These are phyloP conservation scores for Apodemus agrarius DNA, from an alignment of 2,797 vertebrate genomes.

Conservation along the genomic window DNA sequence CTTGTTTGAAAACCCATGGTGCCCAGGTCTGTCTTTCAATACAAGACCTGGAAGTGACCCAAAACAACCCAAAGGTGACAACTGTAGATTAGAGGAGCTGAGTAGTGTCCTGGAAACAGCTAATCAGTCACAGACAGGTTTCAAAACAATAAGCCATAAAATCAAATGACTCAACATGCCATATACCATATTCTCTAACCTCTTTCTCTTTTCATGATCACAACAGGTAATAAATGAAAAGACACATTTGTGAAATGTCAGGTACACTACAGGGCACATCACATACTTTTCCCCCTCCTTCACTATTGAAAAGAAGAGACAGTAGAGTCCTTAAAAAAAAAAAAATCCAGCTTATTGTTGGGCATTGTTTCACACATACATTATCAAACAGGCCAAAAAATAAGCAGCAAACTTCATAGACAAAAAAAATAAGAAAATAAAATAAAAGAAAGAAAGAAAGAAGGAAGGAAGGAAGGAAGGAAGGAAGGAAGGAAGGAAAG, in stretches of 20 bases:
- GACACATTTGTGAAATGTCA: neutral
- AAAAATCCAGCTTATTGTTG: too few species aligned
- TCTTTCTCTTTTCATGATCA: too few species aligned
- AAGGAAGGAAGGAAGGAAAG: too few species aligned
- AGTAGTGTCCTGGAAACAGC: neutral
- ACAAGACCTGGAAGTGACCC: neutral
- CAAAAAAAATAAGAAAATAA: too few species aligned
- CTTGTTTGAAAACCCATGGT: neutral
- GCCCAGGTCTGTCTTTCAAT: neutral
- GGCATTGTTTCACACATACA: too few species aligned
- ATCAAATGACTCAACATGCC: neutral
- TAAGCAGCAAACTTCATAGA: too few species aligned
- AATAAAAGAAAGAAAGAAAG: too few species aligned
- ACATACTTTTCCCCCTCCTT: neutral
- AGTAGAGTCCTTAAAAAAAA: too few species aligned
- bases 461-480: too few species aligned
- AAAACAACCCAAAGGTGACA: neutral
- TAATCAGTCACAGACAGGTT: neutral
- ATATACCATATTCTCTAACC: too few species aligned
- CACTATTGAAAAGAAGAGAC: neutral
- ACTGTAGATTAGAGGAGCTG: neutral
- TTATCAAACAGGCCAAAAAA: too few species aligned
- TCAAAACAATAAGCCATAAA: slow-evolving; percentile 2
- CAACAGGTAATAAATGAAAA: neutral
- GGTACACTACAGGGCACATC: neutral